Base-by-base conservation (phyloP, 1,140 invertebrate species). In the Chionoecetes opilio region DNA sequence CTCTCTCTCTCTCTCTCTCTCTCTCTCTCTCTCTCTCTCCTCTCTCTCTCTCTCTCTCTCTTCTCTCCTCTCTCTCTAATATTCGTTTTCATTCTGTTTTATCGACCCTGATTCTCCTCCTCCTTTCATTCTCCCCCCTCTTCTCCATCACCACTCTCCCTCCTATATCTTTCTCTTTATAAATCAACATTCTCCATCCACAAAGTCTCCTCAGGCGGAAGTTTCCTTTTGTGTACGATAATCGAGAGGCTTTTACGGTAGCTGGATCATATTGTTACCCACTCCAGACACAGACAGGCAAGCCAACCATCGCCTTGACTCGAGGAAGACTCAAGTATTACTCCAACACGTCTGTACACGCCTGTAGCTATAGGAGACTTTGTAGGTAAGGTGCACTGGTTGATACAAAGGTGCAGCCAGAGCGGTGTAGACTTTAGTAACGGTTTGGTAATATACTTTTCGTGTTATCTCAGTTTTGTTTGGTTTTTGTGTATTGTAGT, bases 131-230 rank as follows among this genome's bases (percentile, higher is more conserved):
- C 6, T n/a, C 63, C n/a, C n/a, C 63, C 63, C 63, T 75, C n/a
- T 75, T 75, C n/a, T 75, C 21, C 63, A 53, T 53, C 46, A 75
- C 63, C 63, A 75, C 63, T 75, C 63, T 26, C 63, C 63, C 63
- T 75, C n/a, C 63, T 75, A n/a, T 75, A 75, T 75, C 63, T n/a
- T 75, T 75, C 63, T 75, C 63, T 75, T 75, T 75, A 75, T 75
- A 75, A 75, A 75, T 75, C 63, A 75, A 75, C 63, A 75, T 75
- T 75, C 63, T 75, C 63, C 63, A 21, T 75, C 63, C 63, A 75
- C 63, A 75, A 75, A 26, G n/a, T n/a, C n/a, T 26, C 63, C 63
- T 75, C 63, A n/a, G 63, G 63, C 63, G 63, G 63, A 75, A 75
- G n/a, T 75, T 75, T 26, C 63, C 63, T 21, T 75, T 75, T 75